Evolutionary conservation across 2,888 invertebrate genomes (phyloP), one percentile per base, ranked within the genome.

Genomic region (Deilephila porcellus): DNA sequence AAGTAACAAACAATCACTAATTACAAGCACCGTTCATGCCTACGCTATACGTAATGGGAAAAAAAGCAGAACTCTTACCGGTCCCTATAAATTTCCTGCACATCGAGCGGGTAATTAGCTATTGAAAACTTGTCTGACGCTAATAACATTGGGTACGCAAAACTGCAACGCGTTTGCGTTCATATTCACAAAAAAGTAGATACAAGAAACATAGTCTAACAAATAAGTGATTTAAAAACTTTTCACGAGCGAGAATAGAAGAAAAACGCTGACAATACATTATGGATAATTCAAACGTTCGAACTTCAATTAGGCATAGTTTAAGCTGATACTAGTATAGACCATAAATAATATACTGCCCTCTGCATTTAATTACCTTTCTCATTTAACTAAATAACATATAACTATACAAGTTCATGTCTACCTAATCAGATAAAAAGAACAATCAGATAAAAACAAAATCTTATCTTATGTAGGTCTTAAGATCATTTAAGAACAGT

Each of bases 1-100:
- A 82, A 79, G 85, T 88, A 89, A 90, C 85, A 25, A 25, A 76
- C 83, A 83, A 87, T 85, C 82, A 79, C 77, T 87, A 81, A 84
- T 88, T 88, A 85, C 74, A 75, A 75, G 59, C 76, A 77, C 78
- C 77, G 75, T 75, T 83, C 81, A 78, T 79, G 79, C 76, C 77
- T 78, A 77, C 62, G 79, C 73, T 67, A 77, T 63, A 73, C 62
- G 70, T 62, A 60, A 73, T 60, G 25, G 56, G 70, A 60, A 73
- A 73, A n/a, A 73, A 73, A 62, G 32, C 25, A 70, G 70, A 73
- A 62, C 6, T 62, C 67, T 52, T 73, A 73, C 73, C 70, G 20
- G 60, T 52, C 60, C 52, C 60, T 70, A 70, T 60, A 60, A 73
- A 73, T 73, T 73, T 73, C 64, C 72, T 73, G 82, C 80, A 78